Percentiles rank a stretch among this genome's conserved stretches.
Evolutionary conservation across 37 sponge, comb jelly and placozoan genomes (phyloP).

Genomic region (Chondrilla cf. caribensis): DNA sequence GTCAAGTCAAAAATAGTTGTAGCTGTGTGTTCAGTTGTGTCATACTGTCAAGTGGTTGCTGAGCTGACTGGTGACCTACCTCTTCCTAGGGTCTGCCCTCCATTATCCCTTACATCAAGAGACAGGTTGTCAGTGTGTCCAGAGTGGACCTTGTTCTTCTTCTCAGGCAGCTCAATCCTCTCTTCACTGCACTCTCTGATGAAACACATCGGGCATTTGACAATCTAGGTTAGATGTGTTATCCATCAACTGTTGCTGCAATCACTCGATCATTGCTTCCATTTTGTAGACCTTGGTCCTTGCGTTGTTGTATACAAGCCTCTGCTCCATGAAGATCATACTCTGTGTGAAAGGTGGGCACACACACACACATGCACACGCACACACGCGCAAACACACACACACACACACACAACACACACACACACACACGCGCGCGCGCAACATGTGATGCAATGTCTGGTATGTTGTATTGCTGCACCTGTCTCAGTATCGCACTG

Average conservation of each 20-base stretch:
- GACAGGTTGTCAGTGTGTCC: constrained; percentile 32
- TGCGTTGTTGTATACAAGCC: background rate
- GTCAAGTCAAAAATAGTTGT: too few relatives aligned
- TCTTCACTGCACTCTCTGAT: constrained; percentile 35
- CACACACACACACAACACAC: constrained; percentile 20
- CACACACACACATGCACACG: constrained; percentile 16
- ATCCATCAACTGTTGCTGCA: too few relatives aligned
- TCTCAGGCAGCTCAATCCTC: constrained; percentile 62
- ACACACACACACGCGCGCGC: background rate
- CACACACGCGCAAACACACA: background rate
- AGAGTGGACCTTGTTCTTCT: constrained; percentile 40
- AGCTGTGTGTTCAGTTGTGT: too few relatives aligned
- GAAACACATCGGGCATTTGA: background rate
- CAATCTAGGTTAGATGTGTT: background rate
- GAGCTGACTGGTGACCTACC: too few relatives aligned
- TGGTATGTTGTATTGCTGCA: background rate
- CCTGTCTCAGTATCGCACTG: constrained; percentile 38
- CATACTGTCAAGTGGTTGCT: too few relatives aligned
- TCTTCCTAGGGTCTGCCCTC: constrained; percentile 43
- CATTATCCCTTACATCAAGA: constrained; percentile 43
- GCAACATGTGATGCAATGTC: background rate
- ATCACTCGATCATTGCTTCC: too few relatives aligned
- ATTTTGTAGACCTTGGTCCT: background rate
- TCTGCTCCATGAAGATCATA: background rate
- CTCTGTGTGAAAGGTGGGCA: background rate